These are phyloP conservation scores for Antechinus flavipes DNA, from an alignment of 2,113 vertebrate species.

Conservation along the genomic window DNA sequence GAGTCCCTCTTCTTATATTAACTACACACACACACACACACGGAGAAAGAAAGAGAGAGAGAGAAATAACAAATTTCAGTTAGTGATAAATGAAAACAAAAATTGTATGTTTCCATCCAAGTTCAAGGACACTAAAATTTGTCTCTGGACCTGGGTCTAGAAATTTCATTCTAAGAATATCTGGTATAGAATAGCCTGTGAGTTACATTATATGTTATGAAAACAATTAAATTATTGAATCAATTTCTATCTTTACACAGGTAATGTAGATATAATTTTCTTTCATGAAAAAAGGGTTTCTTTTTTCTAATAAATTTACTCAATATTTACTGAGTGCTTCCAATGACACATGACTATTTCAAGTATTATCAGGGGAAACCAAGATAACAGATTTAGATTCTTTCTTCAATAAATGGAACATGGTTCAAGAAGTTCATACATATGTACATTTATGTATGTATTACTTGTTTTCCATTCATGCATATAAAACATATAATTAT, in stretches of 20 bases:
- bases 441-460: not conserved
- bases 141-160: not conserved
- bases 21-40: no score
- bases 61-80: not conserved
- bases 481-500: not conserved
- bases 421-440: accelerated
- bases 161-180: not conserved
- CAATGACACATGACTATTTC: not conserved
- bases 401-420: not conserved
- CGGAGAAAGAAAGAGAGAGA: not conserved
- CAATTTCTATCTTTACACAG: not conserved
- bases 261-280: not conserved
- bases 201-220: not conserved
- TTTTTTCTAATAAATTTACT: not conserved
- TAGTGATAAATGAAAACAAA: not conserved
- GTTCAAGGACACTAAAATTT: not conserved
- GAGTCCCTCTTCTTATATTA: not conserved
- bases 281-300: not conserved
- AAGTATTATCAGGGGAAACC: not conserved
- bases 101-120: not conserved
- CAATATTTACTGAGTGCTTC: not conserved
- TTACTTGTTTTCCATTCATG: not conserved
- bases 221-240: not conserved
- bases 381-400: not conserved
- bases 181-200: not conserved